phyloP scores from a whole-genome alignment of 1,140 invertebrate species.

The Bombus cullumanus region DNA sequence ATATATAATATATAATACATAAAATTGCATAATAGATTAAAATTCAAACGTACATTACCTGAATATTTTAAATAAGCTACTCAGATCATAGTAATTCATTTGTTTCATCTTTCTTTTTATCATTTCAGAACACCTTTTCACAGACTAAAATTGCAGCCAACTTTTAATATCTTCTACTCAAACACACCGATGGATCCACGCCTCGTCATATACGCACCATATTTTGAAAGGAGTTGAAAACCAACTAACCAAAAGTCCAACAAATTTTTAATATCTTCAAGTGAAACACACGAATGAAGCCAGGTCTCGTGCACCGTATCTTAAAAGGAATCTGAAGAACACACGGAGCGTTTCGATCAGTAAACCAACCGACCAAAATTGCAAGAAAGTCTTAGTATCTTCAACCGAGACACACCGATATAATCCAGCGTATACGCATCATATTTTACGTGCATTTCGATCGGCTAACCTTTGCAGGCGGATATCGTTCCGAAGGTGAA shows the following conservation, averaged over 20 bases:
- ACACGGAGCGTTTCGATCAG: neutral
- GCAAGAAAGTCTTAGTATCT: neutral
- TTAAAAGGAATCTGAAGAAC: neutral
- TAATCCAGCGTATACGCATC: neutral
- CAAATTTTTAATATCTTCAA: neutral
- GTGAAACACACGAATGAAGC: neutral
- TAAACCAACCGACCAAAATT: neutral
- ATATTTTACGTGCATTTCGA: neutral
- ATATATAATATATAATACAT: too few species aligned
- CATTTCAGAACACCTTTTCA: neutral
- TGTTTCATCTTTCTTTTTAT: neutral
- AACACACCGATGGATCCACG: neutral
- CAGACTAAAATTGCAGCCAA: neutral
- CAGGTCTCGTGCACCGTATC: neutral
- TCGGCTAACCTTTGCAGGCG: neutral
- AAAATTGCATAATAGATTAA: too few species aligned
- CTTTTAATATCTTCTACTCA: neutral
- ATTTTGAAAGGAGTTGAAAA: neutral
- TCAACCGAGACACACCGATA: neutral
- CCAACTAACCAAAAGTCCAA: neutral
- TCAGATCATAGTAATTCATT: neutral
- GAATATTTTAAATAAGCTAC: too few species aligned
- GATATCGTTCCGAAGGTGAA: slow-evolving; percentile 23
- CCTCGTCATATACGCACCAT: neutral
- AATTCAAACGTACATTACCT: too few species aligned